phyloP scores from a whole-genome alignment of 2,113 vertebrate species.

The Mugil cephalus region DNA sequence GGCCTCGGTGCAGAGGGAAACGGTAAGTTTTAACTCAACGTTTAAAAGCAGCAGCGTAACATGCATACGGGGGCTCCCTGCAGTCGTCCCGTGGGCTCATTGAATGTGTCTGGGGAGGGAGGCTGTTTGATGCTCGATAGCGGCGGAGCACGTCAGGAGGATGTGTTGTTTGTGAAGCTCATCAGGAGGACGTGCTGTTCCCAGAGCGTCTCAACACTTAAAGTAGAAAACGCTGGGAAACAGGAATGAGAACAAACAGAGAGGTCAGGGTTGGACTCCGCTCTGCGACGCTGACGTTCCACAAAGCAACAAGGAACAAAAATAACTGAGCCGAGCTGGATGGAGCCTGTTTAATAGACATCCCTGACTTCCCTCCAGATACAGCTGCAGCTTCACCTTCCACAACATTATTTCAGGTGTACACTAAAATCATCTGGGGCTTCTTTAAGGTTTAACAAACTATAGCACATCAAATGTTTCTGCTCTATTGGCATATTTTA shows the following conservation, averaged over 20 bases:
- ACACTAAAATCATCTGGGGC: no score
- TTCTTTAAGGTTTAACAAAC: no score
- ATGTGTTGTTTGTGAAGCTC: neutral
- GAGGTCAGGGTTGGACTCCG: neutral
- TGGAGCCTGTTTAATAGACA: no score
- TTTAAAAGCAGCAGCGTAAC: neutral
- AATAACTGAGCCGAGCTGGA: no score
- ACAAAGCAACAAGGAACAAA: no score
- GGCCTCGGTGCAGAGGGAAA: conserved; percentile 16
- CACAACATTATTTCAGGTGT: no score
- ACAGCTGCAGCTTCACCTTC: no score
- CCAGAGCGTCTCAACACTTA: no score
- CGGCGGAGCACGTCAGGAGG: neutral
- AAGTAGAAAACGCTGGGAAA: neutral
- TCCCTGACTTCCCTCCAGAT: no score
- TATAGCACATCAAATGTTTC: no score
- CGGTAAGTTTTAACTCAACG: conserved; percentile 12
- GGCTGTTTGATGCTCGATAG: conserved; percentile 8
- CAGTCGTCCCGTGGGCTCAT: conserved; percentile 6
- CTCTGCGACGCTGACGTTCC: no score
- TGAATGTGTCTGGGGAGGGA: neutral
- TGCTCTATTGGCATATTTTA: no score
- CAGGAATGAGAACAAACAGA: neutral
- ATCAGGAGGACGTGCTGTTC: neutral
- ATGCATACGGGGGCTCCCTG: neutral